Base-by-base conservation (phyloP, 2,888 invertebrate species). In the Cenopis cana region DNA sequence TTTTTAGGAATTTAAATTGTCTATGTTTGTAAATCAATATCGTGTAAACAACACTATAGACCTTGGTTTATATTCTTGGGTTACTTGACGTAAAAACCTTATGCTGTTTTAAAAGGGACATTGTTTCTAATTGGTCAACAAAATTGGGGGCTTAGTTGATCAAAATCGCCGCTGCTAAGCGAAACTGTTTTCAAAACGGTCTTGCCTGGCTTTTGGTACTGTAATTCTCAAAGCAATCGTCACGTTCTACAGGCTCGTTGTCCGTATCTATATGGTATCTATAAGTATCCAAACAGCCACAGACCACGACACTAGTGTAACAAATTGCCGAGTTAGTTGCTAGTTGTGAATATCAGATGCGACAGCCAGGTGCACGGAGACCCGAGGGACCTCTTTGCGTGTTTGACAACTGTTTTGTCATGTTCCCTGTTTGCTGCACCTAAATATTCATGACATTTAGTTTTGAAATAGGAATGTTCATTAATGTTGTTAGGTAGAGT, bases 351-450 rank as follows among this genome's bases (percentile, higher is more conserved):
- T 86, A 81, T 83, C 78, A 80, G 85, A 86, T 85, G 81, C 80
- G 81, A 81, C 82, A 77, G 77, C 67, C 74, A 75, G 74, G 81
- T 82, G 84, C 76, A 79, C 76, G 78, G 74, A 78, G 59, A 70
- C 89, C 81, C 86, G 62, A 38, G 80, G 84, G 91, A 81, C 76
- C 82, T 85, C 86, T 86, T 87, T 89, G 87, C 88, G 89, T 89
- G 85, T 87, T 85, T 86, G 83, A 86, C 82, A 82, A 80, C 84
- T 84, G 81, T 85, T 88, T 86, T 86, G 85, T 82, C 82, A 83
- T 81, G 80, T 80, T 81, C 18, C 50, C 62, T 59, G 70, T 67
- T 54, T 49, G 66, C 17, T 49, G 61, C 10, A 55, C 17, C 60
- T 71, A 71, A 61, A 67, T 71, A 71, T 71, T 71, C 71, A 67